These are phyloP conservation scores for Cheiracanthium punctorium DNA, from an alignment of 2,888 invertebrate species.

Conservation along the genomic window DNA sequence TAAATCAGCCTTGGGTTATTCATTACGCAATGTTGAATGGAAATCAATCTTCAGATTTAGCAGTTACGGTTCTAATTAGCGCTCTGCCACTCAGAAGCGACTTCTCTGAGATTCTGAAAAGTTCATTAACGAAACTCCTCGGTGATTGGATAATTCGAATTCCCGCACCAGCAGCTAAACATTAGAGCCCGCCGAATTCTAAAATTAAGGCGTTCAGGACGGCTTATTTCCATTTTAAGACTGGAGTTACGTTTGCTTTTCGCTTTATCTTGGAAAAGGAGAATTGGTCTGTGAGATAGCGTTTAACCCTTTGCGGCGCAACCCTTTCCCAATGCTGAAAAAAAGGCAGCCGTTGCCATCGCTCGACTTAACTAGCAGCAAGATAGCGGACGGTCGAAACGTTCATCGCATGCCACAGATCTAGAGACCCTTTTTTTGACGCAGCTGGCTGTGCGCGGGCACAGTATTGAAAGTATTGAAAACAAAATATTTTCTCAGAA, in stretches of 20 bases:
- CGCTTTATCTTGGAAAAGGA: conserved; percentile 19
- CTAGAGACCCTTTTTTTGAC: too few relatives aligned
- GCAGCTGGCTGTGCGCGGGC: too few relatives aligned
- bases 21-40: not conserved
- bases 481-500: too few relatives aligned
- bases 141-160: conserved; percentile 62
- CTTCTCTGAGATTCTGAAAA: conserved; percentile 29
- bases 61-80: conserved; percentile 60
- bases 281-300: not conserved
- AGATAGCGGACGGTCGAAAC: too few relatives aligned
- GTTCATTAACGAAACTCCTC: conserved; percentile 48
- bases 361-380: too few relatives aligned
- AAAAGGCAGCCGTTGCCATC: too few relatives aligned
- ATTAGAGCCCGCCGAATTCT: conserved; percentile 58
- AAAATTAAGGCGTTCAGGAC: conserved; percentile 43
- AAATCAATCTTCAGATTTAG: conserved; percentile 38
- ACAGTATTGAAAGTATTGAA: too few relatives aligned
- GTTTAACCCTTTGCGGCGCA: too few relatives aligned
- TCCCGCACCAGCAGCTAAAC: conserved; percentile 45
- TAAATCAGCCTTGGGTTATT: conserved; percentile 4
- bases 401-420: too few relatives aligned
- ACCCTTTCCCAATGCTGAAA: too few relatives aligned
- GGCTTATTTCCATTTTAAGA: conserved; percentile 56
- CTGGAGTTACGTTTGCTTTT: conserved; percentile 44
- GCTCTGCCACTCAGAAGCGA: conserved; percentile 22